Base-by-base conservation (phyloP, 2,797 vertebrate genomes). In the Brachyalestes nurse region DNA sequence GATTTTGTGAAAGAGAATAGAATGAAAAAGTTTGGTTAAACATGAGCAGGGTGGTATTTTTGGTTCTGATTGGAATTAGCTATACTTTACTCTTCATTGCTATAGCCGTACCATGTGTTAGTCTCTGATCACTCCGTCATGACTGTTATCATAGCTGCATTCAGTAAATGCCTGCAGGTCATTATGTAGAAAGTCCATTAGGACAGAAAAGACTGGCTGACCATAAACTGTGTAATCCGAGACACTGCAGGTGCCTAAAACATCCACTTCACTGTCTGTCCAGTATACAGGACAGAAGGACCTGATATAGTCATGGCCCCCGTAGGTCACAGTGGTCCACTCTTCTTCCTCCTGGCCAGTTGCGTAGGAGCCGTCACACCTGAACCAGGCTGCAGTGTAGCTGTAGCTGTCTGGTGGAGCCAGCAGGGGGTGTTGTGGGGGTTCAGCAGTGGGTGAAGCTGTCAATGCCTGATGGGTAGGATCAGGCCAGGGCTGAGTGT, bases 161-260 rank as follows among this genome's bases (percentile, higher is more conserved):
- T 38, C 70, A 38, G 12, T 34, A 10, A 28, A 25, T 72, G 17
- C n/a, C 2, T 10, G 49, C 16, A 14, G 55, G 70, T 72, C 49
- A 25, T 72, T 9, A n/a, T 21, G 12, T n/a, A 72, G 17, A 55
- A 72, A 55, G 28, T 72, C 49, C 17, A 72, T n/a, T 17, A 38
- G 28, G 25, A 34, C 70, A 38, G 25, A 55, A 55, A 72, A 38
- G 17, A 55, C 70, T 7, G 47, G 16, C 49, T 72, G 70, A 72
- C 49, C 70, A 55, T 72, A 72, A 55, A 9, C 16, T 19, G 70
- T 72, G 70, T 72, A 55, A 55, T 72, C 45, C 2, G 45, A 70
- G 42, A 70, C 45, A 25, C 67, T 53, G 25, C 13, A 71, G 25
- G 23, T 6, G 25, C 25, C 28, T 19, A 38, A 10, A 38, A 72